Percentiles rank a stretch among this genome's conserved stretches.
Conservation (phyloP, 2,888 invertebrate genomes). For the Xiphydria camelus region DNA sequence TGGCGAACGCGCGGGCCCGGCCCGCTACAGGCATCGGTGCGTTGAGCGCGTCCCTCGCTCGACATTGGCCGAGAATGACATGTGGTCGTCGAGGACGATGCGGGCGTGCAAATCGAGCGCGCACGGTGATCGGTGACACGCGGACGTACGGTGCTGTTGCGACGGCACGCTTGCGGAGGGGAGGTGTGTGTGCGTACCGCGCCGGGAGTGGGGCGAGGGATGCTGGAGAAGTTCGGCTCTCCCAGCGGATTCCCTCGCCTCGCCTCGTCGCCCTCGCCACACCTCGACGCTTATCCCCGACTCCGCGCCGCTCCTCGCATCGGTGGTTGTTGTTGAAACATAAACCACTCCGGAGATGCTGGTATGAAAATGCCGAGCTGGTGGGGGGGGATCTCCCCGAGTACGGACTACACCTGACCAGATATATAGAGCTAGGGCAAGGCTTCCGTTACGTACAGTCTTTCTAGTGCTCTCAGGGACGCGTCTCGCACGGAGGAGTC, state of each 20-base stretch:
- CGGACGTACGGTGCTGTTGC: no score
- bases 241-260: slow-evolving; percentile 37
- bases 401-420: slow-evolving; percentile 56
- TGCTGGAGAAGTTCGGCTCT: slow-evolving; percentile 27
- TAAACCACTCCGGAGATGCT: slow-evolving; percentile 33
- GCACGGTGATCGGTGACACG: no score
- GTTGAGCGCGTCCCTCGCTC: no score
- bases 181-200: neutral
- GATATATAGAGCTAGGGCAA: slow-evolving; percentile 60
- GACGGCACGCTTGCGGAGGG: neutral
- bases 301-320: slow-evolving; percentile 30
- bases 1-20: no score
- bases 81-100: no score
- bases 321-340: slow-evolving; percentile 46
- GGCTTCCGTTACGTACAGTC: slow-evolving; percentile 58
- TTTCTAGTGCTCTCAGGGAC: slow-evolving; percentile 53
- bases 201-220: slow-evolving; percentile 21
- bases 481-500: slow-evolving; percentile 43
- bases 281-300: neutral
- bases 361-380: slow-evolving; percentile 11
- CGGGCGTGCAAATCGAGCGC: no score
- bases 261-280: slow-evolving; percentile 25
- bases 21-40: no score
- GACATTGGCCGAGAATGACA: no score
- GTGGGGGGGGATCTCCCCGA: slow-evolving; percentile 52